Conservation (phyloP, 2,797 vertebrate genomes). For the Pangasius sanitwongsei region DNA sequence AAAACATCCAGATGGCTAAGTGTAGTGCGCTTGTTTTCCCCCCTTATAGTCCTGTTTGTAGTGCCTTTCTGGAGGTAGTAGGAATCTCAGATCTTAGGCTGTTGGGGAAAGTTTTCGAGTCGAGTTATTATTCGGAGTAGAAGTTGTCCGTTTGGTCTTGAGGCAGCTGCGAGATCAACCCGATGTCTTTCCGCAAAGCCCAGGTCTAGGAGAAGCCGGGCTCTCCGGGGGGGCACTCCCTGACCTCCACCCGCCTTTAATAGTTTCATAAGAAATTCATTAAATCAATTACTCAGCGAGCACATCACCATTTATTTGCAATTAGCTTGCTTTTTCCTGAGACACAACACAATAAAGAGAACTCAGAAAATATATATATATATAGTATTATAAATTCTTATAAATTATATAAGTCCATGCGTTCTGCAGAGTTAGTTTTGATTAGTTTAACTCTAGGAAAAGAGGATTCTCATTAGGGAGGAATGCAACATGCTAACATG, state of each 20-base stretch:
- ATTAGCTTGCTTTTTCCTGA: slow-evolving; percentile 72
- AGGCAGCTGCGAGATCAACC: slow-evolving; percentile 87
- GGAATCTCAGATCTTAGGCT: background rate
- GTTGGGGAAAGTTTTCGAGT: slow-evolving; percentile 2
- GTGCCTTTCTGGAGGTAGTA: background rate
- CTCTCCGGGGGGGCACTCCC: slow-evolving; percentile 79
- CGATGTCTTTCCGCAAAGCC: slow-evolving; percentile 86
- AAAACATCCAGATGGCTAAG: slow-evolving; percentile 28
- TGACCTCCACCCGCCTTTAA: slow-evolving; percentile 87
- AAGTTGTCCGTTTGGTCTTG: slow-evolving; percentile 53
- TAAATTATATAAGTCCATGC: background rate
- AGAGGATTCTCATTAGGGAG: slow-evolving; percentile 38
- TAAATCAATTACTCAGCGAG: slow-evolving; percentile 91
- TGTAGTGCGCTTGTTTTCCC: background rate
- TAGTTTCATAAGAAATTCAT: slow-evolving; percentile 91
- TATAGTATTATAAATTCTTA: too few relatives aligned
- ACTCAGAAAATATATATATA: background rate
- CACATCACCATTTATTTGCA: slow-evolving; percentile 85
- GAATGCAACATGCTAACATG: slow-evolving; percentile 38
- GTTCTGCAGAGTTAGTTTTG: slow-evolving; percentile 22
- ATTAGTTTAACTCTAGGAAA: slow-evolving; percentile 9
- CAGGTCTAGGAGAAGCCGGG: slow-evolving; percentile 83
- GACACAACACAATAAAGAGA: background rate
- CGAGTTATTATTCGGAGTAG: background rate
- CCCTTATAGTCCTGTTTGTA: background rate